Base-by-base conservation (phyloP, 1,140 invertebrate genomes). In the Limonius californicus region DNA sequence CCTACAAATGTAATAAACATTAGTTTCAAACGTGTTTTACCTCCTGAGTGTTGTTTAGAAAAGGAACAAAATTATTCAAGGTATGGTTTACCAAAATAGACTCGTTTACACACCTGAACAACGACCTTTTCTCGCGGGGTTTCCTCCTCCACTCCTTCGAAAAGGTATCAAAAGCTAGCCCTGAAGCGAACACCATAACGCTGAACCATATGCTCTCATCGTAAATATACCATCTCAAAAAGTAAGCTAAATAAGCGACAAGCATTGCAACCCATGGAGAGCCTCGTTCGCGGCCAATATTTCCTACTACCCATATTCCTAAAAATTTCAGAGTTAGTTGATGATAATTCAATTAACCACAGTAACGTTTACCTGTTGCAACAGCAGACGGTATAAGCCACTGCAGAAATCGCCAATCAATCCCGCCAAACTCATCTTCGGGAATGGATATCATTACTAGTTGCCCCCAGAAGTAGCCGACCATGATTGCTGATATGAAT, bases 291-390 rank as follows among this genome's bases (percentile, higher is more conserved):
- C 86, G 81, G 0, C 94, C 94, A 70, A 97, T 89, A 73, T 97
- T 97, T 11, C 92, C 94, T 9, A 97, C 89, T 0, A 86, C 78
- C 87, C 93, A 91, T 0, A 95, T 89, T 72, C 92, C 94, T 94
- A 71, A 43, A 74, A 77, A 68, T 71, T n/a, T n/a, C 15, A 32
- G 14, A 18, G 20, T 12, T 35, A 20, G 14, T 27, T 6, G 14
- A n/a, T 50, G 45, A 11, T 12, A 11, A 8, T 50, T 50, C 15
- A n/a, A n/a, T n/a, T n/a, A 47, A 8, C 7, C 45, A 7, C 7
- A 7, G 8, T 47, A 47, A 7, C 15, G 8, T 8, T 55, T 82
- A 93, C 92, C 91, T 65, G 93, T 70, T 9, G 90, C 87, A 55
- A 85, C 83, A 12, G 82, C 87, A 1, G 89, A 57, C 1, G 93